Percentiles rank a stretch among this genome's conserved stretches.
Conservation (phyloP, 2,113 vertebrate genomes). For the Gulo gulo region DNA sequence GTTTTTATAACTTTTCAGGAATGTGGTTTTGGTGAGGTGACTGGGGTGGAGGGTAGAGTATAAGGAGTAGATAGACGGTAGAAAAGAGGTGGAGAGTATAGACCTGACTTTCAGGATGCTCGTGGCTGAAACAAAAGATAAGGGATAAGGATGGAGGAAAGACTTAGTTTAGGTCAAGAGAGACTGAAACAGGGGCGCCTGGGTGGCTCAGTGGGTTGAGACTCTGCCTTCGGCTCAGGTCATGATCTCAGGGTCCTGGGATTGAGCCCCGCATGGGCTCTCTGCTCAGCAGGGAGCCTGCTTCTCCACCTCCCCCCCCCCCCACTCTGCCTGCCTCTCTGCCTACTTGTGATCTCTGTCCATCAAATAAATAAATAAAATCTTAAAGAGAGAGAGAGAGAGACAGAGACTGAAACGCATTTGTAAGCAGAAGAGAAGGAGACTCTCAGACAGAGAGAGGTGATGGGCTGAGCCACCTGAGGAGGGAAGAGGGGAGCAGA, state of each 20-base stretch:
- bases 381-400: background rate
- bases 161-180: background rate
- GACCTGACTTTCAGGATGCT: background rate
- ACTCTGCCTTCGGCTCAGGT: no score
- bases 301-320: fast-evolving
- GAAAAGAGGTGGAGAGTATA: background rate
- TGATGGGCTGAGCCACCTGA: background rate
- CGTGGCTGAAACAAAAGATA: background rate
- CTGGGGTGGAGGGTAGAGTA: background rate
- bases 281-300: no score
- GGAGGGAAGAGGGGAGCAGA: background rate
- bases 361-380: no score
- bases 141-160: background rate
- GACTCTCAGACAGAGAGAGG: background rate
- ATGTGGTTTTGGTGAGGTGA: background rate
- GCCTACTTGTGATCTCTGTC: no score
- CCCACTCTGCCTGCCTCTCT: no score
- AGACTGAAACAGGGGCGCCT: background rate
- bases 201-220: no score
- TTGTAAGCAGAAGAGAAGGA: background rate
- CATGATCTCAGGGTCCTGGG: no score
- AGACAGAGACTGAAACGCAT: background rate
- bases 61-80: background rate
- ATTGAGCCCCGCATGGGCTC: no score
- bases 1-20: background rate